Evolutionary conservation across 2,888 invertebrate genomes (phyloP), one percentile per base, ranked within the genome.

Genomic region (Drosophila borborema): DNA sequence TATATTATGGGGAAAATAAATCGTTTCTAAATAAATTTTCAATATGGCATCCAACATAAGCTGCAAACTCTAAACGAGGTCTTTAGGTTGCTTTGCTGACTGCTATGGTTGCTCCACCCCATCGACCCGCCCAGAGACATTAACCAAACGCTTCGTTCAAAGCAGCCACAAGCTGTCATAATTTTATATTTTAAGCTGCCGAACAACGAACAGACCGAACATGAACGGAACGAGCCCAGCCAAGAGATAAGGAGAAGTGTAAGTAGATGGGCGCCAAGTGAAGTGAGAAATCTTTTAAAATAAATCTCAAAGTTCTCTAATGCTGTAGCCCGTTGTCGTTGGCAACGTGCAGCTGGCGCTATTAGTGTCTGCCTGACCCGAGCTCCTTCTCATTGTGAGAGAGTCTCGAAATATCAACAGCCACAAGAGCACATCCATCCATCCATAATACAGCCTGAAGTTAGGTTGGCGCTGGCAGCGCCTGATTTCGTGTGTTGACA

Each of bases 311-410:
- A 69, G 89, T 83, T 68, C 84, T 89, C 86, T 77, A 89, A 80
- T 86, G 81, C 70, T 71, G 71, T 66, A 76, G 69, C 74, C 80
- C 67, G 83, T 86, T 90, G 89, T 90, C 87, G 72, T 58, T 60
- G 86, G 60, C 61, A 81, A 85, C 89, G 83, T 86, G 90, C 84
- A 86, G 86, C 87, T 85, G 89, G 68, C 89, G 89, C 90, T 90
- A 86, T 86, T 89, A 85, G 84, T 71, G 68, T 67, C 72, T 68
- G 69, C 48, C 69, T 80, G 77, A 81, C 64, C 72, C 53, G 54
- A 46, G 62, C 56, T 23, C 18, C 16, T 51, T 54, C 55, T 51
- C 18, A 48, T 70, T 46, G 28, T 54, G 41, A 28, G 58, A 65
- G 59, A 38, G 48, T 55, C 53, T 56, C 54, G 56, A 78, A 48